Evolutionary conservation across 2,113 vertebrate genomes (phyloP), one percentile per base, ranked within the genome.

Genomic region (Chunga burmeisteri): DNA sequence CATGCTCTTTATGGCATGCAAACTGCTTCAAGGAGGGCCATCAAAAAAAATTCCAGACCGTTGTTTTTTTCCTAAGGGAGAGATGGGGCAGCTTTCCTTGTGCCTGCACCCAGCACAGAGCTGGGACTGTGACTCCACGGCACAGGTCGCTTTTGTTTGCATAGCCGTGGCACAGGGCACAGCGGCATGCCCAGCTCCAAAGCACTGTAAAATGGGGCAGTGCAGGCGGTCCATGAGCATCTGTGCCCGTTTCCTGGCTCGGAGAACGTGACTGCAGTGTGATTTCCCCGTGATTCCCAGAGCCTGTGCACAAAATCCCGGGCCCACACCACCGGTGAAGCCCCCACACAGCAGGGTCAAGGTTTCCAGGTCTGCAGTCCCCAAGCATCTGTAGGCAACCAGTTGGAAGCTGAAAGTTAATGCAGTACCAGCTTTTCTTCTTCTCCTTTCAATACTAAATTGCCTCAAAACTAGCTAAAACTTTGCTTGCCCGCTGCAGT

Each of bases 101-200:
- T 66, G n/a, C 59, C 46, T 0, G 0, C 27, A 50, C 20, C 16
- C 21, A 65, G 72, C 80, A 46, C 8, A 47, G 68, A 79, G 47
- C 61, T 87, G 74, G 21, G 32, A 27, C 56, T 59, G 44, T 26
- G 49, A n/a, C 52, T 82, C 30, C 56, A 13, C 62, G 68, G 62
- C 53, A 67, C 59, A 71, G 68, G 68, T 22, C 3, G 6, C 42
- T 92, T 74, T 44, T 53, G 10, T 81, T 58, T 78, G 38, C 26
- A 16, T 11, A 77, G 23, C 32, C 25, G 71, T 0, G 0, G 0
- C 40, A 5, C 52, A 20, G 11, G 26, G 75, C 49, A 10, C 44
- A 38, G 29, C 20, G 32, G 13, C 63, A 34, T 1, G 2, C 44
- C 47, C 9, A 70, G 49, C 82, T 72, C 66, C 29, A 53, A 90